Evolutionary conservation across 2,888 invertebrate genomes (phyloP).

Genomic region (Creontiades dilutus): DNA sequence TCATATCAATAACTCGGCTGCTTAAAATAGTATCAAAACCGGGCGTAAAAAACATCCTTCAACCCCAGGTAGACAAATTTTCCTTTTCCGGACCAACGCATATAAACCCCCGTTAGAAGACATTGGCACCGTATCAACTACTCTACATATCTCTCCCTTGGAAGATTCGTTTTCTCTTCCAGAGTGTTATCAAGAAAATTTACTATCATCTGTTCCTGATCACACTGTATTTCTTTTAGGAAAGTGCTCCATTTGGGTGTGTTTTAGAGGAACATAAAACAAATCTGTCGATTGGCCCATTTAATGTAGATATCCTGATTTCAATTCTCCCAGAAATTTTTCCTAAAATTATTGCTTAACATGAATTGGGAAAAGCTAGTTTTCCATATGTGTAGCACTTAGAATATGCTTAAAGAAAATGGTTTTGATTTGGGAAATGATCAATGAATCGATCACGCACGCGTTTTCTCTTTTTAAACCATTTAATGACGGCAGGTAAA

Average conservation of each 20-base stretch:
- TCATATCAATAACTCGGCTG: no score
- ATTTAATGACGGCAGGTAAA: no score
- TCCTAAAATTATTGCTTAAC: no score
- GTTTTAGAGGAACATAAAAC: neutral
- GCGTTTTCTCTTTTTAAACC: no score
- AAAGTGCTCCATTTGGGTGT: neutral
- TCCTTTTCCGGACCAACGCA: neutral
- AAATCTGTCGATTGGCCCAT: neutral
- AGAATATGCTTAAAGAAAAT: no score
- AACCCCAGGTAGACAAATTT: neutral
- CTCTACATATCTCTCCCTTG: neutral
- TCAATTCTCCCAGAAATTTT: no score
- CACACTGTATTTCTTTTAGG: neutral
- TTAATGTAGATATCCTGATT: no score
- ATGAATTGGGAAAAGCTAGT: no score
- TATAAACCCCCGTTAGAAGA: neutral
- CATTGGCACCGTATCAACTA: slow-evolving; percentile 41
- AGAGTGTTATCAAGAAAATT: slow-evolving; percentile 6
- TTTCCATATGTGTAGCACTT: no score
- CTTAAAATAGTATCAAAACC: neutral
- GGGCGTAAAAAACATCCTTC: neutral
- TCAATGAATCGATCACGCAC: no score
- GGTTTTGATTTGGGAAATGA: no score
- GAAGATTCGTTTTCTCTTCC: neutral
- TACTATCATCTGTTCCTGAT: slow-evolving; percentile 31